phyloP scores from a whole-genome alignment of 2,113 vertebrate species.

The Sakesphorus luctuosus region DNA sequence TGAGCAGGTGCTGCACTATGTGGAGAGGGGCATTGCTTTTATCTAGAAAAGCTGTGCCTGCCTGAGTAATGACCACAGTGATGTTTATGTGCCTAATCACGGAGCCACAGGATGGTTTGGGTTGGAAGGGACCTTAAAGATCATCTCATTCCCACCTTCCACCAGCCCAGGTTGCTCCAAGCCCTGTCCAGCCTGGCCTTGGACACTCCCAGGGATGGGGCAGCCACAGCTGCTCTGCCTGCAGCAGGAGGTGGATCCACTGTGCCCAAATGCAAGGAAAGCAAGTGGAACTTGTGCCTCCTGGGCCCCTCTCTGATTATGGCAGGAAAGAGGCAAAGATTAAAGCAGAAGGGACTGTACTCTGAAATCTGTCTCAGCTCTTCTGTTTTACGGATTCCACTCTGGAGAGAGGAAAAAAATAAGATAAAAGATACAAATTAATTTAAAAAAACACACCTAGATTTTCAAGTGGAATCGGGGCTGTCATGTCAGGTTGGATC shows the following conservation, averaged over 20 bases:
- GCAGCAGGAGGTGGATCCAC: no score
- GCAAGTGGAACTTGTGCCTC: not conserved
- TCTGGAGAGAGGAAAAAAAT: not conserved
- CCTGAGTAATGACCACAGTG: not conserved
- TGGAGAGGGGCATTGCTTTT: not conserved
- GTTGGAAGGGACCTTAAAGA: not conserved
- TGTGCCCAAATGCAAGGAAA: not conserved
- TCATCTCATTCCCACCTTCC: not conserved
- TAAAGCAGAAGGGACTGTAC: not conserved
- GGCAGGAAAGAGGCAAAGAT: not conserved
- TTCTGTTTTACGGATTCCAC: not conserved
- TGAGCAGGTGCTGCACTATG: rapidly evolving
- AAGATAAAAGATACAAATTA: not conserved
- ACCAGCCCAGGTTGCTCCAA: rapidly evolving
- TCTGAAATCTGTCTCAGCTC: not conserved
- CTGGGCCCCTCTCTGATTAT: not conserved
- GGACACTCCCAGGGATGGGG: no score
- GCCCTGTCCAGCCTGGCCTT: not conserved
- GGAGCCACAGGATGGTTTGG: not conserved
- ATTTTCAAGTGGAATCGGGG: not conserved
- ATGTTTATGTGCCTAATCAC: not conserved
- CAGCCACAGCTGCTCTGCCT: no score
- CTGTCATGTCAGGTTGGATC: not conserved
- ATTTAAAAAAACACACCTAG: no score
- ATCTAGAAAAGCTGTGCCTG: not conserved